A percentile compares a stretch with the other conserved stretches of the same genome.
Evolutionary conservation across 2,113 vertebrate species (phyloP).

Genomic region (Mugil cephalus): DNA sequence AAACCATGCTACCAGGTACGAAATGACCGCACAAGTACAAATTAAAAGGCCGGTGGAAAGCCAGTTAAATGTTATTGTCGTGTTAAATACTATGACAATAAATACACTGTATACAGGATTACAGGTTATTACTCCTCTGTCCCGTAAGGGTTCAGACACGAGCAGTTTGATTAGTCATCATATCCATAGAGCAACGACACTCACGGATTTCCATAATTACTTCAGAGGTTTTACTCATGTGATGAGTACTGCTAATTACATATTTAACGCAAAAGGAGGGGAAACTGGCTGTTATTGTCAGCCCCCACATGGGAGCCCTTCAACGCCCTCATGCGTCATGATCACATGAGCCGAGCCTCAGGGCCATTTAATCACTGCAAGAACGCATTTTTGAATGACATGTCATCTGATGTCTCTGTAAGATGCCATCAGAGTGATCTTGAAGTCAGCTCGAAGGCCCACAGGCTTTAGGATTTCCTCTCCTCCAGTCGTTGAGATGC

Average conservation of each 20-base stretch:
- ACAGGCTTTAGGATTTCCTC: neutral
- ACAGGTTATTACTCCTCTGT: neutral
- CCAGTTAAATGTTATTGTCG: neutral
- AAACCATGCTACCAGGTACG: neutral
- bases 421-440: neutral
- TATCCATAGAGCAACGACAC: neutral
- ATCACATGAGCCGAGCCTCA: slow-evolving; percentile 7
- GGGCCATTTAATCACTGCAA: slow-evolving; percentile 6
- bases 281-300: slow-evolving; percentile 19
- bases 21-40: neutral
- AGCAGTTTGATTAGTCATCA: slow-evolving; percentile 1
- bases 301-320: neutral
- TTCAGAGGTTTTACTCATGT: neutral
- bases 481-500: neutral
- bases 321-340: slow-evolving; percentile 10
- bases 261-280: slow-evolving; percentile 12
- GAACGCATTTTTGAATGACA: slow-evolving; percentile 2
- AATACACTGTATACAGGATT: neutral
- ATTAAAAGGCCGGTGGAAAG: neutral
- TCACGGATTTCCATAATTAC: neutral
- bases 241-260: neutral
- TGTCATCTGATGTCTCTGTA: slow-evolving; percentile 33
- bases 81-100: neutral
- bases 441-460: neutral
- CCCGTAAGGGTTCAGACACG: neutral